Conservation (phyloP, 2,113 vertebrate species). For the Ramphastos sulfuratus region DNA sequence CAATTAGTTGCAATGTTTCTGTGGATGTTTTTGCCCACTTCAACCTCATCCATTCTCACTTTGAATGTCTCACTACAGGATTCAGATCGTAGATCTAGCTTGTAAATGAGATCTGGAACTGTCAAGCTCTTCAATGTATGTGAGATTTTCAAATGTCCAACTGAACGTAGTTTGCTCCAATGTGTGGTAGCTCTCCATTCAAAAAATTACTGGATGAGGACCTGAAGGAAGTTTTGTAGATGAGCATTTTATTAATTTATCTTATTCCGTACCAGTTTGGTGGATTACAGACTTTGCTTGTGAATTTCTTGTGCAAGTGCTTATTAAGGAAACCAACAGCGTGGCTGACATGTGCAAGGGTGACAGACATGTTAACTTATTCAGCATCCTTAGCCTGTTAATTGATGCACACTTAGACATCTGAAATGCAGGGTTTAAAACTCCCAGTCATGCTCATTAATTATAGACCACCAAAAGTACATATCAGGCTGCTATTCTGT, state of each 20-base stretch:
- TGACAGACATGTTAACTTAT: neutral
- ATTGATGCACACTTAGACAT: neutral
- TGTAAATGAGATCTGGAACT: neutral
- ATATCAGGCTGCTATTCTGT: neutral
- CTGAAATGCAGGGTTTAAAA: constrained; percentile 20
- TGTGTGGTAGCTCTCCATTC: neutral
- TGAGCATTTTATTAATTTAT: neutral
- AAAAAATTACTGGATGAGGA: neutral
- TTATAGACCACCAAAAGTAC: neutral
- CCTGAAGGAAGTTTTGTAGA: neutral
- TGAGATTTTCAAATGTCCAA: neutral
- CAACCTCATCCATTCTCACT: neutral
- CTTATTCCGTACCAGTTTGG: neutral
- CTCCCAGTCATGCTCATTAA: neutral
- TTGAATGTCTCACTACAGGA: neutral
- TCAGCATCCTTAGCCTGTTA: neutral
- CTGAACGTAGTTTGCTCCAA: neutral
- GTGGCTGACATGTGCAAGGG: neutral
- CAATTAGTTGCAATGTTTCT: neutral
- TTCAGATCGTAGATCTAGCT: neutral
- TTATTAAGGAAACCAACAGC: neutral
- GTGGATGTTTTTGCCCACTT: neutral
- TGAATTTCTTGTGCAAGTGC: neutral
- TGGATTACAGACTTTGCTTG: neutral
- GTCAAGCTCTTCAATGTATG: neutral